Percentiles rank a stretch among this genome's conserved stretches.
phyloP scores from a whole-genome alignment of 2,888 invertebrate genomes.

The Tortrix viridana region DNA sequence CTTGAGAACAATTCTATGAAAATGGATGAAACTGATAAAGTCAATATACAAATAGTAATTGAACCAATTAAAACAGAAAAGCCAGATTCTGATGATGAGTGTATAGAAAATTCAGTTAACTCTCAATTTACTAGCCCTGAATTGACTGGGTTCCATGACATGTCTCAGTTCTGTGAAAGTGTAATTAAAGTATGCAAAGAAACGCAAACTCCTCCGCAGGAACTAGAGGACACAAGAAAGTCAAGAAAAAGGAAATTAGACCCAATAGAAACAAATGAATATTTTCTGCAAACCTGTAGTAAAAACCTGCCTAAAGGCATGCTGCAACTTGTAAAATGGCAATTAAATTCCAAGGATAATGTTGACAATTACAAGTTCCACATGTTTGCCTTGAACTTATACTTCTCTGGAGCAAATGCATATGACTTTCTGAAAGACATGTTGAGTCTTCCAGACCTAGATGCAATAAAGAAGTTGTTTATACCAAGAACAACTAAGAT shows the following conservation, averaged over 20 bases:
- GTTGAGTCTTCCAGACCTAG: constrained; percentile 39
- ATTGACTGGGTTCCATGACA: constrained; percentile 16
- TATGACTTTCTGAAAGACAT: constrained; percentile 41
- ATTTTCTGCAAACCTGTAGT: constrained; percentile 38
- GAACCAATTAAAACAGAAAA: constrained; percentile 10
- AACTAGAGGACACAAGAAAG: constrained; percentile 9
- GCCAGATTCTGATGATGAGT: constrained; percentile 14
- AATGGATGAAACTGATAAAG: background rate
- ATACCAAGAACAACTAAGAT: constrained; percentile 42
- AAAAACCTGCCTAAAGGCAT: constrained; percentile 41
- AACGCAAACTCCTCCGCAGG: constrained; percentile 34
- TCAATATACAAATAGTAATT: background rate
- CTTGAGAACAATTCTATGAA: background rate
- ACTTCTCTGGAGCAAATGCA: constrained; percentile 42
- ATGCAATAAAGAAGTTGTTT: constrained; percentile 33
- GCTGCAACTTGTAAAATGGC: constrained; percentile 41
- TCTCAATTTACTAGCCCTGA: constrained; percentile 8
- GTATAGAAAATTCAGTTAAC: background rate
- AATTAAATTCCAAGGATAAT: constrained; percentile 33
- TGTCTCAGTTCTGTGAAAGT: constrained; percentile 43
- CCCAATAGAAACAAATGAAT: constrained; percentile 22
- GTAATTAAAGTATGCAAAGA: constrained; percentile 41
- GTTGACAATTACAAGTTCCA: constrained; percentile 35
- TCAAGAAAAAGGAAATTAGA: constrained; percentile 20
- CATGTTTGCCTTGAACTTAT: constrained; percentile 43